These are phyloP conservation scores for Diaprepes abbreviatus DNA, from an alignment of 2,888 invertebrate genomes.

Conservation along the genomic window DNA sequence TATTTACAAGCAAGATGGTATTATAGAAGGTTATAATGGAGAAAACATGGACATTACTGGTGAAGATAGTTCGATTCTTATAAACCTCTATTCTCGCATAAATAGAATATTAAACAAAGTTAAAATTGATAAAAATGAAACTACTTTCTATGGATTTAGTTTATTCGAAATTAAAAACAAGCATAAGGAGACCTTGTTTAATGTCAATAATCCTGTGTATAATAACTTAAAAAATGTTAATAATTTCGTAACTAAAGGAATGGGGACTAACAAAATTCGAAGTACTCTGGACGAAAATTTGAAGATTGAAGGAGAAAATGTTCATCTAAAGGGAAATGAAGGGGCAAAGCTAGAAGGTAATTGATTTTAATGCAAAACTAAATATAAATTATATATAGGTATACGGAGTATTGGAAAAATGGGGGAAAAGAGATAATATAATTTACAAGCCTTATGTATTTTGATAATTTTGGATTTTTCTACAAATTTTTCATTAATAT, in stretches of 20 bases:
- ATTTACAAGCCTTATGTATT: no score
- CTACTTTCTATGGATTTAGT: constrained; percentile 73
- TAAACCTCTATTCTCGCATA: constrained; percentile 63
- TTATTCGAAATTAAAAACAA: constrained; percentile 80
- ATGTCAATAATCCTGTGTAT: constrained; percentile 81
- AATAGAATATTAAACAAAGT: constrained; percentile 67
- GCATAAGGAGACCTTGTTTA: constrained; percentile 75
- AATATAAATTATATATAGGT: no score
- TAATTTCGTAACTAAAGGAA: constrained; percentile 75
- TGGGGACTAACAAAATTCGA: constrained; percentile 79
- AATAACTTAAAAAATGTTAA: constrained; percentile 79
- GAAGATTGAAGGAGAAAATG: constrained; percentile 77
- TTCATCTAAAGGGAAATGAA: constrained; percentile 84
- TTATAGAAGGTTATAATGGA: constrained; percentile 73
- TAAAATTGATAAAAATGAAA: constrained; percentile 76
- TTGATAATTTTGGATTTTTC: no score
- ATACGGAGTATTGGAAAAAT: no score
- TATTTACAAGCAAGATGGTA: constrained; percentile 81
- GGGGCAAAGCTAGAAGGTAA: constrained; percentile 80
- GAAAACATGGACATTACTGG: constrained; percentile 70
- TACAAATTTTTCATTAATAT: no score
- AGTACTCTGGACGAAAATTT: constrained; percentile 81
- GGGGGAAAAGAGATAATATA: no score
- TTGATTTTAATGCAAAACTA: neutral
- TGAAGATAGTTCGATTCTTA: constrained; percentile 63